Base-by-base conservation (phyloP, 2,113 vertebrate genomes). In the Siniperca knerii region DNA sequence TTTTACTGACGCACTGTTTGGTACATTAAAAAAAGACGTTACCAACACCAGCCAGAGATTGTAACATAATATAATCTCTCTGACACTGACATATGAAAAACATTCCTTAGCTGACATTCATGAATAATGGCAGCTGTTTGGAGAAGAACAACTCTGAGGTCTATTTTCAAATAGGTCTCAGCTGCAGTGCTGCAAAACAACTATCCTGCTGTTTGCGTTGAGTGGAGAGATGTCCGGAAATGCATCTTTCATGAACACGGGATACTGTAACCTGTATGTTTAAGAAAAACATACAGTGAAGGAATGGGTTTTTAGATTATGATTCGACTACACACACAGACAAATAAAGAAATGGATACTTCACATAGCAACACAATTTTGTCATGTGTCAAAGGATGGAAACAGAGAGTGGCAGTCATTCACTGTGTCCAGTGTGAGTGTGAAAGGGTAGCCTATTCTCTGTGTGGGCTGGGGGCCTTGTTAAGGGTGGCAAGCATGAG, bases 61-160 rank as follows among this genome's bases (percentile, higher is more conserved):
- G 89, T 83, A 91, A 89, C 65, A 86, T 91, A 93, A 92, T 89
- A 88, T 89, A 91, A 95, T 94, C 87, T 90, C 82, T 83, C 77
- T 77, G 90, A 93, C 91, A 89, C 83, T 92, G 93, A 94, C 93
- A 83, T 89, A 88, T 91, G 91, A 88, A 90, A 93, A 88, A 85
- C 83, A 84, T 83, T 87, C 79, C 86, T 88, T 29, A 23, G 90
- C 90, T 92, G 94, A 93, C 92, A 78, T 69, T 93, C 85, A 87
- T 92, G 93, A 94, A 93, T 93, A 92, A 94, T 93, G 92, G 90
- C 86, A 90, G 84, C 93, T 90, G 89, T 88, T 87, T 82, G 85
- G 69, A 90, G 87, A 60, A 69, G 80, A 89, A 91, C 80, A 85
- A 87, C 87, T 93, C 89, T 67, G 79, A 89, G 89, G 82, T 91